Percentiles rank a stretch among this genome's conserved stretches.
Evolutionary conservation across 2,888 invertebrate species (phyloP).

Genomic region (Pristionchus fissidentatus): DNA sequence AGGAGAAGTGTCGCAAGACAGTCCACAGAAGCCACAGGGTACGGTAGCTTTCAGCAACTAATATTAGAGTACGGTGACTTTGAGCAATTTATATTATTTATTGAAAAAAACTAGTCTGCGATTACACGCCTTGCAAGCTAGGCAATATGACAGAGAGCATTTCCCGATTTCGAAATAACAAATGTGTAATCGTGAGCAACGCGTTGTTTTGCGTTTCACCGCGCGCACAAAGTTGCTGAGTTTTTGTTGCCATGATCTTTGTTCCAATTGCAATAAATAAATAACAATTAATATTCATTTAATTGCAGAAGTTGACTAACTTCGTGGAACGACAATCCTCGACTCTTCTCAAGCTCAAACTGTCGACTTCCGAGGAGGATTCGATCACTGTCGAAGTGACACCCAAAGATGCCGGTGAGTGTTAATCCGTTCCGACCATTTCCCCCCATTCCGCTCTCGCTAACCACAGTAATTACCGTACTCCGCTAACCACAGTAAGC

Average conservation of each 20-base stretch:
- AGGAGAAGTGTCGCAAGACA: not conserved
- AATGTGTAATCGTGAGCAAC: no score
- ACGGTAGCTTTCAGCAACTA: no score
- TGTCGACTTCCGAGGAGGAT: slow-evolving; percentile 36
- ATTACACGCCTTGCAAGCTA: no score
- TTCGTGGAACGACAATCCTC: not conserved
- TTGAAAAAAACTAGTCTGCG: no score
- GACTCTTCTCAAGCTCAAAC: slow-evolving; percentile 9
- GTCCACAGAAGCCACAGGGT: slow-evolving; percentile 28
- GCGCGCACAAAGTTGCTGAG: no score
- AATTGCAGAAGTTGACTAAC: slow-evolving; percentile 25
- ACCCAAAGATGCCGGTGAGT: not conserved
- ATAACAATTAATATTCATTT: not conserved
- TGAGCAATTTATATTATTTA: no score
- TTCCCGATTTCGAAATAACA: no score
- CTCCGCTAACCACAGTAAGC: not conserved
- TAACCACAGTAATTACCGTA: not conserved
- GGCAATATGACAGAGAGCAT: no score
- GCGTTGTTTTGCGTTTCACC: no score
- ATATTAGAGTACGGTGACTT: not conserved
- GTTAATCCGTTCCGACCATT: no score
- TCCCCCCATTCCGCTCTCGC: no score
- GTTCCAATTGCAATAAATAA: not conserved
- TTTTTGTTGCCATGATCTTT: no score
- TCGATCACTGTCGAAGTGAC: not conserved